Evolutionary conservation across 2,797 vertebrate species (phyloP).

Genomic region (Notolepis coatsorum): DNA sequence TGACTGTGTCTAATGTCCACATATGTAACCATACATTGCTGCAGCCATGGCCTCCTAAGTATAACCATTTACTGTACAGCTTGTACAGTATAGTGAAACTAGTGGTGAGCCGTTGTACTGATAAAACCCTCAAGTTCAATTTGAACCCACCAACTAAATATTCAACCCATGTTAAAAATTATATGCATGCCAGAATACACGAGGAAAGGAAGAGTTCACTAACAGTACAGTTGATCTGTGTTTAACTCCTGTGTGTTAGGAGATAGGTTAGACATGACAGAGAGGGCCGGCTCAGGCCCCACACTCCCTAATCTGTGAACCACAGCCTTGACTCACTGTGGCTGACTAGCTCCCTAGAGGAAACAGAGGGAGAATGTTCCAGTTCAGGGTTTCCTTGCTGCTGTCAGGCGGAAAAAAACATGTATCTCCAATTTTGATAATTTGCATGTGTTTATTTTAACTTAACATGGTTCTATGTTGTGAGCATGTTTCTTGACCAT

Average conservation of each 20-base stretch:
- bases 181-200: not conserved
- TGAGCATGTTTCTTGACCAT: no score
- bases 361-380: not conserved
- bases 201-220: constrained; percentile 7
- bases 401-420: not conserved
- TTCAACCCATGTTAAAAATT: not conserved
- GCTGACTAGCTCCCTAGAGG: constrained; percentile 13
- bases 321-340: constrained; percentile 42
- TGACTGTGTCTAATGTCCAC: no score
- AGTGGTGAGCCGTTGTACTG: no score
- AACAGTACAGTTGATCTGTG: constrained; percentile 32
- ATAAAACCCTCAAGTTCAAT: no score
- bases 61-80: no score
- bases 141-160: no score
- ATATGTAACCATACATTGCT: no score
- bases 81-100: no score
- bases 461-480: no score
- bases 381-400: not conserved
- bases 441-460: no score
- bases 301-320: constrained; percentile 42
- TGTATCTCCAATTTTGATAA: no score
- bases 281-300: not conserved
- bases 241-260: constrained; percentile 7
- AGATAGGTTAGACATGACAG: not conserved
- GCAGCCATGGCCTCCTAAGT: no score